phyloP scores from a whole-genome alignment of 2,113 vertebrate species.

The Chrysochloris asiatica region DNA sequence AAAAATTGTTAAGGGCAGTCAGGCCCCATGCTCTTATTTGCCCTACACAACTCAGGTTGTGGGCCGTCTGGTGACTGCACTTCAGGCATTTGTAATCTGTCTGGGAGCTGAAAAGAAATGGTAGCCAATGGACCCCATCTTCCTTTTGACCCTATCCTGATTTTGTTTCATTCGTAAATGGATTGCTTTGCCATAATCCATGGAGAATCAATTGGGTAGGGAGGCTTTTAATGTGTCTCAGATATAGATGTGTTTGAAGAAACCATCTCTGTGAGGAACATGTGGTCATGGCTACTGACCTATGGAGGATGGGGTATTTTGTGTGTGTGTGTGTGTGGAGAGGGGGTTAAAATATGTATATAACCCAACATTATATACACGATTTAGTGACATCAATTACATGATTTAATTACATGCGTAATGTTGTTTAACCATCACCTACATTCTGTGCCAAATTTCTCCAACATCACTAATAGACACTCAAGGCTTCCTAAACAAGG shows the following conservation, averaged over 20 bases:
- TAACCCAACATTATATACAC: too few species aligned
- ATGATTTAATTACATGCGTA: too few species aligned
- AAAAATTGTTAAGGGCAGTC: not conserved
- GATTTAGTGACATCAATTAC: too few species aligned
- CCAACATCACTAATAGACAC: too few species aligned
- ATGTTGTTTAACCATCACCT: too few species aligned
- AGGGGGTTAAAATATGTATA: too few species aligned
- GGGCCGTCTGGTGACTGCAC: too few species aligned
- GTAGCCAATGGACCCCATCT: not conserved
- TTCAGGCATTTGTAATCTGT: not conserved
- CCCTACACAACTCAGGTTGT: too few species aligned
- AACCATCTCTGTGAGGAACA: not conserved
- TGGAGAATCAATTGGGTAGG: not conserved
- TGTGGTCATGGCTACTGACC: not conserved
- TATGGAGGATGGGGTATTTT: too few species aligned
- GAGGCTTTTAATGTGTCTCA: not conserved
- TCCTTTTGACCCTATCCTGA: not conserved
- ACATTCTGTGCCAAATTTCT: too few species aligned
- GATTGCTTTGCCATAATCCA: not conserved
- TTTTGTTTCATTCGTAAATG: not conserved
- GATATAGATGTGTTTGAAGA: not conserved
- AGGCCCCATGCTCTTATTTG: not conserved
- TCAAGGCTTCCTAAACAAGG: not conserved
- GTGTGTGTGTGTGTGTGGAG: too few species aligned
- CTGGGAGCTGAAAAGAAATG: not conserved